Base-by-base conservation (phyloP, 2,113 vertebrate species). In the Galemys pyrenaicus region DNA sequence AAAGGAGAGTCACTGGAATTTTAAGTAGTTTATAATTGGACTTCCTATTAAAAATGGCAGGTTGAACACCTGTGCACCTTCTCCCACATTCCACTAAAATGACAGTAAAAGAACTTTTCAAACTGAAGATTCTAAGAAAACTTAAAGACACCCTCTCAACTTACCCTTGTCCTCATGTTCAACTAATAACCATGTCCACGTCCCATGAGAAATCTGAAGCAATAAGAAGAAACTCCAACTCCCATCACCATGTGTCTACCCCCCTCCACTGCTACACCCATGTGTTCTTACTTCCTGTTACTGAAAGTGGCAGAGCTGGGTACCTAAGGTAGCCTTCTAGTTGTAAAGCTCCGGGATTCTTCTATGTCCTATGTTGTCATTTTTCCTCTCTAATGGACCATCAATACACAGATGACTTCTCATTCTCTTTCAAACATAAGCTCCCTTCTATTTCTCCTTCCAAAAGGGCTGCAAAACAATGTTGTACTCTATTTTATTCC, bases 21-120 rank as follows among this genome's bases (percentile, higher is more conserved):
- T 64, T 49, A 46, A 77, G 26, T 32, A 37, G 60, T 49, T 90
- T 35, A 19, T 82, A 56, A 44, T 51, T 56, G 62, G 41, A 70
- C 81, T 86, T 92, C 44, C 68, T 46, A 19, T 77, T 64, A 89
- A 94, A 89, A 17, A 28, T 56, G 37, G 68, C 60, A 46, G n/a
- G 32, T n/a, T 56, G 70, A 71, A 87, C 75, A 87, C 70, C 64
- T 91, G 28, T 79, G 9, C 44, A 51, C 51, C 41, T 8, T 89
- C 49, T 30, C 68, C 26, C 15, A 37, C n/a, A 32, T 46, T 10
- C 5, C 64, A 78, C 62, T 60, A 79, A 92, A 88, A 51, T 32
- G 19, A 73, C 56, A 67, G 4, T 22, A 88, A 67, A 62, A 62
- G 17, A 46, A 9, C 30, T 58, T 84, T 73, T 88, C 41, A n/a